Evolutionary conservation across 2,797 vertebrate species (phyloP).

Genomic region (Emydoidea blandingii): DNA sequence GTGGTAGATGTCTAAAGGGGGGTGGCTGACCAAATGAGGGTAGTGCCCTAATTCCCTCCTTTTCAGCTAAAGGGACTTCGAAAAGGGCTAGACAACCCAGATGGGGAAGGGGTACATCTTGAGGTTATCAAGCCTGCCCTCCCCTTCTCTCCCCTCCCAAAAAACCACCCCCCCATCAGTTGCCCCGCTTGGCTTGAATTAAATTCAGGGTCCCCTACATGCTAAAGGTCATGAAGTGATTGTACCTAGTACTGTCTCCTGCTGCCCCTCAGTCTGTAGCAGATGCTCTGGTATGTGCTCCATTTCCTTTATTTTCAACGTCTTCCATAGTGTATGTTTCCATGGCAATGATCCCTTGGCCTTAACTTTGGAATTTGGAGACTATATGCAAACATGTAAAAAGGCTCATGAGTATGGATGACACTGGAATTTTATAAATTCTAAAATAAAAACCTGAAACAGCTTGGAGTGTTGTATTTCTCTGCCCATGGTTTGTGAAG

Average conservation of each 20-base stretch:
- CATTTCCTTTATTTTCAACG: constrained; percentile 79
- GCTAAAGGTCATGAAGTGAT: constrained; percentile 61
- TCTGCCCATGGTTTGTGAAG: neutral
- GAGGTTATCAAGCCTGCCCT: neutral
- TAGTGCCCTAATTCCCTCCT: constrained; percentile 23
- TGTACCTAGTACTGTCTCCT: constrained; percentile 58
- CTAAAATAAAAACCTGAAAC: constrained; percentile 84
- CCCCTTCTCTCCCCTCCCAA: neutral
- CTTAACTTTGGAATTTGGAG: constrained; percentile 94
- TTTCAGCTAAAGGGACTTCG: neutral
- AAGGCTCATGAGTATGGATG: constrained; percentile 89
- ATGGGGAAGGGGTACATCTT: neutral
- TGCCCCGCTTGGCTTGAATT: constrained; percentile 67
- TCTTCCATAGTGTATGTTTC: constrained; percentile 91
- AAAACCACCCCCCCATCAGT: neutral
- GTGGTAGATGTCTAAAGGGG: neutral
- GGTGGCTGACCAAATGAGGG: constrained; percentile 17
- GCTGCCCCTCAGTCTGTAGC: constrained; percentile 54
- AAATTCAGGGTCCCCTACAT: constrained; percentile 40
- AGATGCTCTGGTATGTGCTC: constrained; percentile 58
- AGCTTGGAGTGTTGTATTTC: constrained; percentile 39
- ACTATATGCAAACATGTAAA: constrained; percentile 90
- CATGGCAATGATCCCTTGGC: constrained; percentile 93
- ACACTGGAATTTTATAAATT: constrained; percentile 96
- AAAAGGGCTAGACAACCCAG: neutral